Conservation (phyloP, 1,140 invertebrate genomes). For the Aphelinus atriplicis region DNA sequence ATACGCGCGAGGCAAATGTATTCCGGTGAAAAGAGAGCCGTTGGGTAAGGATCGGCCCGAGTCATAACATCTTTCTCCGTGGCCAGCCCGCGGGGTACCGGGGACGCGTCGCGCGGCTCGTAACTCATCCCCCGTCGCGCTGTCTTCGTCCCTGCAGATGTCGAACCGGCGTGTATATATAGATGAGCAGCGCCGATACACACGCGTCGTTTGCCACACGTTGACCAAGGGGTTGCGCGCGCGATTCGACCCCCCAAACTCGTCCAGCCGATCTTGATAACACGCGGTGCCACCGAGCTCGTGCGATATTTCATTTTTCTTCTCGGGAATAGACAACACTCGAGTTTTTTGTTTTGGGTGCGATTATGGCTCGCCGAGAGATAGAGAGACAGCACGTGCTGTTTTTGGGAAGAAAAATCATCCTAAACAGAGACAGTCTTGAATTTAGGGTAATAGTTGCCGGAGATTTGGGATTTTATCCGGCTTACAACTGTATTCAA, state of each 20-base stretch:
- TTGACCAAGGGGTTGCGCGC: slow-evolving; percentile 13
- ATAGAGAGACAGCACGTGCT: too few species aligned
- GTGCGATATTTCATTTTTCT: slow-evolving; percentile 12
- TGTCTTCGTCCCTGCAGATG: neutral
- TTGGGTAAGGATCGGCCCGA: neutral
- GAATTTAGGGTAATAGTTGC: too few species aligned
- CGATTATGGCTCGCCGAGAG: too few species aligned
- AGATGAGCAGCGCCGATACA: slow-evolving; percentile 15
- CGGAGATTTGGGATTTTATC: too few species aligned
- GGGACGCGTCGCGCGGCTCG: neutral
- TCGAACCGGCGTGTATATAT: neutral
- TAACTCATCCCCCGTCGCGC: neutral
- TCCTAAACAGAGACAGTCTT: too few species aligned
- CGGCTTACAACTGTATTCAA: too few species aligned
- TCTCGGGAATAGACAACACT: too few species aligned
- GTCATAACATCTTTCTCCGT: slow-evolving; percentile 8
- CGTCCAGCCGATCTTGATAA: slow-evolving; percentile 4
- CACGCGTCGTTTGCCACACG: neutral
- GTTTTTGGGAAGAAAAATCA: too few species aligned
- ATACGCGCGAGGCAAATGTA: too few species aligned
- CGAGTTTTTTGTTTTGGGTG: too few species aligned
- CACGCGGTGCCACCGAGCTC: neutral
- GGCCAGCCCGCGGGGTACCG: neutral
- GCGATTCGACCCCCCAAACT: slow-evolving; percentile 17
- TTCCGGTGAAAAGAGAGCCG: too few species aligned